Base-by-base conservation (phyloP, 1,140 invertebrate species). In the Pseudoatta argentina region DNA sequence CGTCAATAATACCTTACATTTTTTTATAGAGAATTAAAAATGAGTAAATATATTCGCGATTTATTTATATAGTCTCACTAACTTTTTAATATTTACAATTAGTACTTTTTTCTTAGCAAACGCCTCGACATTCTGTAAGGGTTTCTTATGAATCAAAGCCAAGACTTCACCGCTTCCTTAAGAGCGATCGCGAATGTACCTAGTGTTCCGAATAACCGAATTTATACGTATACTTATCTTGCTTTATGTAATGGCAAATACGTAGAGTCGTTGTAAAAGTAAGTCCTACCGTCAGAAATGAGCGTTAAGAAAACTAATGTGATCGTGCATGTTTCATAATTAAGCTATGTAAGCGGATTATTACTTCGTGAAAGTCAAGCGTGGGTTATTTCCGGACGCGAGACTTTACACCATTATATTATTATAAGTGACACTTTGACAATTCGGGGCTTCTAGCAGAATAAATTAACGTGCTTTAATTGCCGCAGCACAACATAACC, bases 261-360 rank as follows among this genome's bases (percentile, higher is more conserved):
- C 27, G 27, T 53, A 53, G 72, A 14, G n/a, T 21, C 71, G 55
- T 61, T 21, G 18, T 39, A 16, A 63, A 77, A 76, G 24, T 85
- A 61, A 10, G 8, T 76, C 14, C 21, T 51, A 3, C 39, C 39
- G 14, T 75, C 44, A 21, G 72, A 85, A 85, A 85, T 14, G 81
- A 76, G 39, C 39, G 34, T 14, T 85, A 64, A 85, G 73, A 77
- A 66, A 61, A n/a, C 82, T 48, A 66, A 55, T 63, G 21, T 44
- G 30, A n/a, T 55, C 48, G 78, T 21, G 30, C 21, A 63, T 85
- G 51, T 85, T 59, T 85, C 82, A 55, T 77, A 85, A 55, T 85
- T 85, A 85, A 78, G 51, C 44, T 63, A 44, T 27, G 16, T 85
- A 85, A 85, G 72, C 57, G 72, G 82, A 76, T 85, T 85, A 51